Evolutionary conservation across 2,888 invertebrate species (phyloP), one percentile per base, ranked within the genome.

Genomic region (Drosophila anomelani): DNA sequence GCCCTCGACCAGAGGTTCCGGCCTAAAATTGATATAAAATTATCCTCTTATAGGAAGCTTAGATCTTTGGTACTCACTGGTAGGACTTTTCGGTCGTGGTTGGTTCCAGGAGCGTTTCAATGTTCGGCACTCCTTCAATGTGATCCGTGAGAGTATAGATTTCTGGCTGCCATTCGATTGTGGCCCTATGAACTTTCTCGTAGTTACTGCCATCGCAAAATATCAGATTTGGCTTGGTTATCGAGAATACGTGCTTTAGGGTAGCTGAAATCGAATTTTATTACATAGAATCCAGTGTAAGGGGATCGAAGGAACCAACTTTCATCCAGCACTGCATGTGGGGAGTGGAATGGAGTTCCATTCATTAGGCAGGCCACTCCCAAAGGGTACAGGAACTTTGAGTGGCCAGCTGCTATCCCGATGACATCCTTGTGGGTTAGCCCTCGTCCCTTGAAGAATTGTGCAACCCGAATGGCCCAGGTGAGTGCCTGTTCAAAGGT

Each of bases 361-460:
- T 51, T 32, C 34, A 51, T 32, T 8, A 51, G 8, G 17, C 49
- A 51, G 17, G 32, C 49, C 49, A 51, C 32, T 17, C 12, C 49
- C 34, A 51, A 8, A 4, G 34, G 17, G 0, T 8, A 13, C 49
- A 51, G 8, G 4, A 12, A 51, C 29, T 29, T 51, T 51, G 49
- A 51, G 8, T 51, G 17, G 0, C 32, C 34, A 13, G 49, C 49
- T 34, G 51, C 4, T 20, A 51, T 51, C 1, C 34, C 51, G 8
- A 51, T 13, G 13, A 51, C 1, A 17, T 51, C 34, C 51, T 51
- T 47, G 29, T 47, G 47, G 29, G 6, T 47, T n/a, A 47, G 7
- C 3, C 47, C 47, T 47, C 47, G 29, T 1, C 7, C 17, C 32
- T 32, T 49, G 32, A 49, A 32, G 47, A 49, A 47, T 29, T 47